Evolutionary conservation across 2,797 vertebrate genomes (phyloP).

Genomic region (Typhlichthys subterraneus): DNA sequence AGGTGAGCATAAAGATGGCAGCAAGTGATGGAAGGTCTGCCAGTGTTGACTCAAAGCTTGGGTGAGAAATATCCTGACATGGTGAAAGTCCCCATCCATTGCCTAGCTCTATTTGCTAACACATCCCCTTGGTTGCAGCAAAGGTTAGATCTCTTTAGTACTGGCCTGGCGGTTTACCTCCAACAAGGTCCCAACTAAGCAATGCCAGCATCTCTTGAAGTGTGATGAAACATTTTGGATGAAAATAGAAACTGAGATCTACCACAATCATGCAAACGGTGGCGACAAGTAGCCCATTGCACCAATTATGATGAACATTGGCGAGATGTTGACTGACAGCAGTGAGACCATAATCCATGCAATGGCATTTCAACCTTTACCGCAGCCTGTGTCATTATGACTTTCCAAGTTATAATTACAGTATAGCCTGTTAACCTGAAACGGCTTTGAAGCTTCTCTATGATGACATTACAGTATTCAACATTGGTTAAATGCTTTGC

Average conservation of each 20-base stretch:
- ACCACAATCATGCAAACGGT: constrained; percentile 43
- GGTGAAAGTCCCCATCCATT: constrained; percentile 61
- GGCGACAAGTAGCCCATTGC: constrained; percentile 22
- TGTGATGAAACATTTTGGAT: constrained; percentile 43
- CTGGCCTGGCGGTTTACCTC: constrained; percentile 47
- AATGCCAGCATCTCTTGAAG: constrained; percentile 33
- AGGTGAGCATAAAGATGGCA: constrained; percentile 54
- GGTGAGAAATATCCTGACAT: constrained; percentile 75
- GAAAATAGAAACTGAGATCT: constrained; percentile 66
- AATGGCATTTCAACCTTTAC: background rate
- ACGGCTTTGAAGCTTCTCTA: background rate
- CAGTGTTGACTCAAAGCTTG: constrained; percentile 63
- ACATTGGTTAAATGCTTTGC: background rate
- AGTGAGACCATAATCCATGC: background rate
- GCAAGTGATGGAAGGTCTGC: constrained; percentile 63
- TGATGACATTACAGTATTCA: background rate
- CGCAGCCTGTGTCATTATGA: background rate
- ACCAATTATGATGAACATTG: background rate
- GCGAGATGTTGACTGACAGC: background rate
- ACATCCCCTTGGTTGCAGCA: constrained; percentile 22
- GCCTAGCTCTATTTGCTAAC: constrained; percentile 51
- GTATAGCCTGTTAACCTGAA: background rate
- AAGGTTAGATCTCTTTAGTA: constrained; percentile 52
- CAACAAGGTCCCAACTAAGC: constrained; percentile 50
- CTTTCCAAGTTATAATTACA: background rate